Percentiles rank a stretch among this genome's conserved stretches.
Evolutionary conservation across 2,888 invertebrate genomes (phyloP).

Genomic region (Xylota sylvarum): DNA sequence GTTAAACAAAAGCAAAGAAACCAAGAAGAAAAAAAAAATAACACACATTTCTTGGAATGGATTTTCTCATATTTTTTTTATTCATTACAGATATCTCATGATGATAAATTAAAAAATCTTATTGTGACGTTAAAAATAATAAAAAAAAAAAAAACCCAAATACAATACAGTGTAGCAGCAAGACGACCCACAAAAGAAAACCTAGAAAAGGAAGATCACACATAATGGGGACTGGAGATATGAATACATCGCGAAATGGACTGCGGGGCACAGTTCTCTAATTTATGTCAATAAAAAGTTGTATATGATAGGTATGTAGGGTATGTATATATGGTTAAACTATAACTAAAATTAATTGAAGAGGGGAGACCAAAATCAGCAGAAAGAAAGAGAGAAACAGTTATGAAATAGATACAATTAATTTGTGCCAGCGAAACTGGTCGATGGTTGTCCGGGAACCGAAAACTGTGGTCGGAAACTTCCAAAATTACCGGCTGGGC

Average conservation of each 20-base stretch:
- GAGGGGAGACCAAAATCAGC: background rate
- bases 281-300: conserved; percentile 3
- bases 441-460: conserved; percentile 84
- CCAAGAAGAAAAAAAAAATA: conserved; percentile 14
- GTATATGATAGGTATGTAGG: conserved; percentile 3
- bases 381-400: background rate
- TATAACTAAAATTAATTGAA: conserved; percentile 16
- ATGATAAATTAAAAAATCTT: conserved; percentile 76
- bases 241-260: background rate
- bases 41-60: conserved; percentile 69
- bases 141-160: conserved; percentile 54
- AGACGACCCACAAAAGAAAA: conserved; percentile 46
- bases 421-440: conserved; percentile 67
- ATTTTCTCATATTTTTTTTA: conserved; percentile 63
- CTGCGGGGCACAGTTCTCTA: conserved; percentile 7
- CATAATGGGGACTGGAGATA: conserved; percentile 28
- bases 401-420: conserved; percentile 41
- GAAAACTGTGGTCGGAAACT: conserved; percentile 94
- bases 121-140: conserved; percentile 64
- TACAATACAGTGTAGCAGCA: conserved; percentile 50
- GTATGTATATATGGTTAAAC: conserved; percentile 25
- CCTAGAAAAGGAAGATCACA: conserved; percentile 24
- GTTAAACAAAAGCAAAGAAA: conserved; percentile 14
- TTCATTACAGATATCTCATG: conserved; percentile 71
- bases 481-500: conserved; percentile 92